These are phyloP conservation scores for Chionis minor DNA, from an alignment of 2,113 vertebrate species.

Conservation along the genomic window DNA sequence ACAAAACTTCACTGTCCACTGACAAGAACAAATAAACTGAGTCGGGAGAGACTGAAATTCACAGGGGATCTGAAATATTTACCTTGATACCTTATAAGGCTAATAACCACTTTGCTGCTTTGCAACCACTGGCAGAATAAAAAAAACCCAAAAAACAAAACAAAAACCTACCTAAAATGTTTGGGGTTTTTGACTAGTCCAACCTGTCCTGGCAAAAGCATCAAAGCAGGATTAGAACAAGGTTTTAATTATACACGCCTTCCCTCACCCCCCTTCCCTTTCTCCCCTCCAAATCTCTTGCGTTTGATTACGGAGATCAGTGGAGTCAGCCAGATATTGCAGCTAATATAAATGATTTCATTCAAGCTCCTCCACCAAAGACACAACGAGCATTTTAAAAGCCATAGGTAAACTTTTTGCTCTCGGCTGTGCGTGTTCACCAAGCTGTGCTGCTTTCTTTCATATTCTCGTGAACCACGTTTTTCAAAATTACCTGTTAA, in stretches of 20 bases:
- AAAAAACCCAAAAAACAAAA: neutral
- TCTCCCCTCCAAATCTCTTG: slow-evolving; percentile 9
- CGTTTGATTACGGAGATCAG: slow-evolving; percentile 49
- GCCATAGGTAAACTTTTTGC: neutral
- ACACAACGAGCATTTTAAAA: slow-evolving; percentile 14
- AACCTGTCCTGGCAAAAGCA: slow-evolving; percentile 65
- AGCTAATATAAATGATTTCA: slow-evolving; percentile 55
- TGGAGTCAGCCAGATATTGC: slow-evolving; percentile 46
- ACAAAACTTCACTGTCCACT: slow-evolving; percentile 51
- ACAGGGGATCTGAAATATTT: slow-evolving; percentile 55
- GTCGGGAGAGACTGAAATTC: slow-evolving; percentile 42
- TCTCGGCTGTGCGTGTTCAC: neutral
- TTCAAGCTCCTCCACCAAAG: slow-evolving; percentile 30
- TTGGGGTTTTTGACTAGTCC: slow-evolving; percentile 55
- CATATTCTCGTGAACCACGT: neutral
- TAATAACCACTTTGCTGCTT: slow-evolving; percentile 47
- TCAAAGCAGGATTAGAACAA: slow-evolving; percentile 65
- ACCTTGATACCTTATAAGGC: slow-evolving; percentile 48
- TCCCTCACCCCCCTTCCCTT: neutral
- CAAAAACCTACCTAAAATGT: slow-evolving; percentile 28
- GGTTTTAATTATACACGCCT: slow-evolving; percentile 35
- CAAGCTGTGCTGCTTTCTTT: neutral
- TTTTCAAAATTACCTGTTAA: neutral
- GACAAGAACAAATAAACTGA: slow-evolving; percentile 62
- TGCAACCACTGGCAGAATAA: slow-evolving; percentile 10